Conservation (phyloP, 2,113 vertebrate genomes). For the Ia io region DNA sequence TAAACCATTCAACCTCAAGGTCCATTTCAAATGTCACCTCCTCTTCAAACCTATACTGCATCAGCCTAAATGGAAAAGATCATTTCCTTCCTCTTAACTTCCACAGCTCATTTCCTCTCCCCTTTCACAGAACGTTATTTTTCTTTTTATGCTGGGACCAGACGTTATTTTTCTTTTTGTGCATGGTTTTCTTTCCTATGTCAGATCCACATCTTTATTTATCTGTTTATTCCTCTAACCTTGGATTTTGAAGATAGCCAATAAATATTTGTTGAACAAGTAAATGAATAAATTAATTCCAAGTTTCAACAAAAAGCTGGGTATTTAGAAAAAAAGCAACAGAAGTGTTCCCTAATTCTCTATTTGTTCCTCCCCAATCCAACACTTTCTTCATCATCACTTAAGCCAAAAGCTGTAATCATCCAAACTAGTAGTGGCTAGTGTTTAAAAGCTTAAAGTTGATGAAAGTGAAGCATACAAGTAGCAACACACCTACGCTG, state of each 20-base stretch:
- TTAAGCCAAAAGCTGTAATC: neutral
- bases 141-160: too few relatives aligned
- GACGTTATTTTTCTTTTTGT: neutral
- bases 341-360: neutral
- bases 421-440: neutral
- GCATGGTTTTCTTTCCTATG: neutral
- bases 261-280: neutral
- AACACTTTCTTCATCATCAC: neutral
- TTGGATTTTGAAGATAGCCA: neutral
- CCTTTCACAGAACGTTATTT: neutral
- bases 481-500: neutral
- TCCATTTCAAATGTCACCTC: neutral
- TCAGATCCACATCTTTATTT: neutral
- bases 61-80: neutral
- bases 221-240: neutral
- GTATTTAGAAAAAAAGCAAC: neutral
- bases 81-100: neutral
- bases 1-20: neutral
- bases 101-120: neutral
- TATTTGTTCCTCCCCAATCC: neutral
- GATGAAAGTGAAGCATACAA: neutral
- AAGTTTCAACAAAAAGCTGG: neutral
- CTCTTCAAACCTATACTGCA: neutral
- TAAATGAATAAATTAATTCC: neutral
- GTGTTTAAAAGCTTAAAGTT: neutral